Evolutionary conservation across 1,140 invertebrate genomes (phyloP).

Genomic region (Drosophila mojavensis): DNA sequence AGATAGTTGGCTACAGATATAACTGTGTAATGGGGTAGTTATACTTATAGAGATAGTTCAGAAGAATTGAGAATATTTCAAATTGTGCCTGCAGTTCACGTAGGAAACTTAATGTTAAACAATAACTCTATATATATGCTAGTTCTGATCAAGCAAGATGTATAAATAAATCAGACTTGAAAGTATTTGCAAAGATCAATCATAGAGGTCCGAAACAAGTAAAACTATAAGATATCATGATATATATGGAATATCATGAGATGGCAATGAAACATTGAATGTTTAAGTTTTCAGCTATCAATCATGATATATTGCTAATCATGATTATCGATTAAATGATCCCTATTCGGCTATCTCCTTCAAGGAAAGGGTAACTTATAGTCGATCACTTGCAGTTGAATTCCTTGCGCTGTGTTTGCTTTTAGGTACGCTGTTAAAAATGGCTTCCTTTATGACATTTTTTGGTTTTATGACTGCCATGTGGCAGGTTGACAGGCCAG

Average conservation of each 20-base stretch:
- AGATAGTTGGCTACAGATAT: background rate
- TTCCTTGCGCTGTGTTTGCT: background rate
- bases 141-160: too few species aligned
- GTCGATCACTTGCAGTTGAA: background rate
- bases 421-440: slow-evolving; percentile 51
- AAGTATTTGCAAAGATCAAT: background rate
- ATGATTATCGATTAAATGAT: too few species aligned
- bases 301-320: too few species aligned
- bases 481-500: slow-evolving; percentile 51
- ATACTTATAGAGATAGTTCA: background rate
- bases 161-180: background rate
- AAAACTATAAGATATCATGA: too few species aligned
- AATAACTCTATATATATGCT: too few species aligned
- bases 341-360: too few species aligned
- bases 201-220: background rate
- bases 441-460: slow-evolving; percentile 74
- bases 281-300: too few species aligned
- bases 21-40: background rate
- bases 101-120: too few species aligned
- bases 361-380: slow-evolving; percentile 10
- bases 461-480: slow-evolving; percentile 61
- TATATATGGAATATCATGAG: too few species aligned
- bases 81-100: too few species aligned
- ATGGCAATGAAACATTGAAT: too few species aligned
- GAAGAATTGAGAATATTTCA: too few species aligned